A percentile compares a stretch with the other conserved stretches of the same genome.
These are phyloP conservation scores for Drosophila mettleri DNA, from an alignment of 2,888 invertebrate genomes.

Conservation along the genomic window DNA sequence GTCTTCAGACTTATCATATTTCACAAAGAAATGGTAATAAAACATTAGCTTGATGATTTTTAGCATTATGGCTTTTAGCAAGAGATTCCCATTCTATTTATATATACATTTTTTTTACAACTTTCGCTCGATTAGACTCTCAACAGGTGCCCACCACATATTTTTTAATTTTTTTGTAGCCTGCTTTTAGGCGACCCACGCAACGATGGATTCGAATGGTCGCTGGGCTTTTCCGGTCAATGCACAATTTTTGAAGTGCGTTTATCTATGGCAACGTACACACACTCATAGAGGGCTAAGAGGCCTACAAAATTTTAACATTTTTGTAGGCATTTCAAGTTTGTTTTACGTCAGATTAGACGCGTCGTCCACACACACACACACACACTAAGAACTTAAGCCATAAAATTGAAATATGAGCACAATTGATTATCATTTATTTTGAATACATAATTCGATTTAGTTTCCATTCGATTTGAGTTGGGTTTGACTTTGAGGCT, in stretches of 20 bases:
- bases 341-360: conserved; percentile 24
- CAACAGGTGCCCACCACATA: conserved; percentile 23
- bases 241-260: conserved; percentile 52
- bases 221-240: conserved; percentile 51
- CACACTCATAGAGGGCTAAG: conserved; percentile 1
- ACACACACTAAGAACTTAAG: neutral
- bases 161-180: neutral
- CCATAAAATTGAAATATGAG: conserved; percentile 34
- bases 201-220: conserved; percentile 43
- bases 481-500: neutral
- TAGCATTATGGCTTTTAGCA: neutral
- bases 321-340: conserved; percentile 38
- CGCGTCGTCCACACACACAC: conserved; percentile 8
- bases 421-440: conserved; percentile 32
- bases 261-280: conserved; percentile 45
- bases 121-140: conserved; percentile 33
- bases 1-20: neutral
- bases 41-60: neutral
- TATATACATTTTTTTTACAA: neutral
- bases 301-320: conserved; percentile 29
- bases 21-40: neutral
- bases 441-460: conserved; percentile 38
- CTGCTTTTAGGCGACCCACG: conserved; percentile 30
- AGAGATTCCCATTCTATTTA: neutral
- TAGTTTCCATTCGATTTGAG: conserved; percentile 39